Conservation (phyloP, 2,888 invertebrate genomes). For the Lasius fuliginosus region DNA sequence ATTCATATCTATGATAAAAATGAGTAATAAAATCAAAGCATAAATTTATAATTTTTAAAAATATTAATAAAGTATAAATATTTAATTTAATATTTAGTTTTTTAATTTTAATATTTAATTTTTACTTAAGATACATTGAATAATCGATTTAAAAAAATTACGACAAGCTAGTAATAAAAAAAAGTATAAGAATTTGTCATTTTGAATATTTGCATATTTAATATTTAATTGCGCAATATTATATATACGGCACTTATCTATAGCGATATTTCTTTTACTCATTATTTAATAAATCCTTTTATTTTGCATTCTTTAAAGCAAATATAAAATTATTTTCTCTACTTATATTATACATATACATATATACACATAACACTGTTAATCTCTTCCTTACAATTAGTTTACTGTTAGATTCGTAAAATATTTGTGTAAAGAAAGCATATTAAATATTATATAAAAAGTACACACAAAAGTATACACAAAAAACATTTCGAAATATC, state of each 20-base stretch:
- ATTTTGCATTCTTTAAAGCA: not conserved
- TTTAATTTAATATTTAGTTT: not conserved
- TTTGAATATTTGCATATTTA: not conserved
- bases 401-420: not conserved
- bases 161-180: not conserved
- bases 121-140: not conserved
- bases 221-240: not conserved
- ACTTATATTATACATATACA: no score
- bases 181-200: not conserved
- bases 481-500: not conserved
- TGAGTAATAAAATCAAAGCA: not conserved
- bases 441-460: not conserved
- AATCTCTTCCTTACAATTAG: not conserved
- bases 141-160: not conserved
- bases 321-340: no score
- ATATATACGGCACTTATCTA: not conserved
- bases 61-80: no score
- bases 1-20: not conserved
- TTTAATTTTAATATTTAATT: not conserved
- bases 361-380: not conserved
- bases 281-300: not conserved
- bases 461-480: no score
- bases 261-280: not conserved
- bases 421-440: not conserved
- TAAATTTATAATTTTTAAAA: not conserved